Evolutionary conservation across 2,888 invertebrate species (phyloP).

Genomic region (Chymomyza fuscimana): DNA sequence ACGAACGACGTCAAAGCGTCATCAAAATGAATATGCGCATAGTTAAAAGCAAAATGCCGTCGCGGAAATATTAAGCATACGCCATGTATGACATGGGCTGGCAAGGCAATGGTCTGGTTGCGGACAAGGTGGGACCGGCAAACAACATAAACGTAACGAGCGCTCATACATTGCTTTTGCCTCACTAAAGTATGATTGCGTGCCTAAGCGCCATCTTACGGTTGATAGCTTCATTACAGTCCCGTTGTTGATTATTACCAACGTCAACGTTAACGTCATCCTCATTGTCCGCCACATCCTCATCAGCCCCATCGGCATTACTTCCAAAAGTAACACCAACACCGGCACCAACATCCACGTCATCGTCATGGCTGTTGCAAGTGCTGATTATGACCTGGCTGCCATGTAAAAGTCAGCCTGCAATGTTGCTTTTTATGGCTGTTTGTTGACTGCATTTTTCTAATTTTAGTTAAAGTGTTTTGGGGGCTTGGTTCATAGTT

Average conservation of each 20-base stretch:
- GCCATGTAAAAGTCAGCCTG: constrained; percentile 35
- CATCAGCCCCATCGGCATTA: not conserved
- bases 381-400: constrained; percentile 63
- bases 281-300: not conserved
- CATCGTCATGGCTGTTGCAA: constrained; percentile 53
- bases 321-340: not conserved
- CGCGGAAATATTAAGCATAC: constrained; percentile 71
- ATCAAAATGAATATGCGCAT: constrained; percentile 71
- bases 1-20: constrained; percentile 66
- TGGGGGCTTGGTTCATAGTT: constrained; percentile 26
- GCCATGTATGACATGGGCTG: constrained; percentile 44
- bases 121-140: not conserved
- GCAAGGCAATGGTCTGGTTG: not conserved
- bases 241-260: constrained; percentile 64
- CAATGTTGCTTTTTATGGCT: constrained; percentile 48
- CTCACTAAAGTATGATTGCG: constrained; percentile 65
- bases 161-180: constrained; percentile 17
- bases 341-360: not conserved
- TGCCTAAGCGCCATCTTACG: constrained; percentile 72
- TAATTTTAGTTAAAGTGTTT: constrained; percentile 64
- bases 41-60: constrained; percentile 25
- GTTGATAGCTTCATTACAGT: constrained; percentile 70
- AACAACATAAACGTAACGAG: constrained; percentile 32
- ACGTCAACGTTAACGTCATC: constrained; percentile 21
- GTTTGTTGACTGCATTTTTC: constrained; percentile 47